A percentile compares a stretch with the other conserved stretches of the same genome.
Evolutionary conservation across 2,113 vertebrate genomes (phyloP).

Genomic region (Setophaga kirtlandii): DNA sequence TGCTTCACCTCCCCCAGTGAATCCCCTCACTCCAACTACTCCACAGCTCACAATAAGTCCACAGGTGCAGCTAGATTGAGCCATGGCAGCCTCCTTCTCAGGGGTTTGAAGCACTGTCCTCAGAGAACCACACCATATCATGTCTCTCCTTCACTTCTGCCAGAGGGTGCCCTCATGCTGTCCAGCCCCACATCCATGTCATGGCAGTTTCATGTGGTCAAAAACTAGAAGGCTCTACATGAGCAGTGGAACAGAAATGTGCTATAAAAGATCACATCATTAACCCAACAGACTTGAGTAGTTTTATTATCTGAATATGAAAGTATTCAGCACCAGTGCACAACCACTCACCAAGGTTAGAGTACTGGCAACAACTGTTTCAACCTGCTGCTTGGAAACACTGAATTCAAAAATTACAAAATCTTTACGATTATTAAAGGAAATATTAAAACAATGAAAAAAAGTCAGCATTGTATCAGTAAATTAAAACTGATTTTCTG

Average conservation of each 20-base stretch:
- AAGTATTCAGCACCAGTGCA: background rate
- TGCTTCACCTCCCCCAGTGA: background rate
- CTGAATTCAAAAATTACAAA: background rate
- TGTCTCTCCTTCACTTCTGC: background rate
- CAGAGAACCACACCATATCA: background rate
- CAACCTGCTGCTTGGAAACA: background rate
- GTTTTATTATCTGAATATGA: background rate
- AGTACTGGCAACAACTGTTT: background rate
- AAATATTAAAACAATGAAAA: background rate
- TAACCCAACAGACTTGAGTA: background rate
- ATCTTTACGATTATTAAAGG: background rate
- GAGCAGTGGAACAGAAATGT: background rate
- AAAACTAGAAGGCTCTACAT: background rate
- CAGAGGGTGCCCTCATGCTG: background rate
- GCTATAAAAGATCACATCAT: background rate
- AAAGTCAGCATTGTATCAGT: background rate
- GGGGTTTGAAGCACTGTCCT: background rate
- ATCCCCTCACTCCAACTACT: background rate
- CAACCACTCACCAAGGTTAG: background rate
- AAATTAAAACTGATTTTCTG: background rate
- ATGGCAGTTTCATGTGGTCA: background rate
- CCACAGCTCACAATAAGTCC: background rate
- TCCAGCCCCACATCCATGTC: background rate
- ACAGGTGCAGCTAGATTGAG: background rate
- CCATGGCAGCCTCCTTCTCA: background rate